Evolutionary conservation across 2,113 vertebrate species (phyloP), one percentile per base, ranked within the genome.

Genomic region (Solea senegalensis): DNA sequence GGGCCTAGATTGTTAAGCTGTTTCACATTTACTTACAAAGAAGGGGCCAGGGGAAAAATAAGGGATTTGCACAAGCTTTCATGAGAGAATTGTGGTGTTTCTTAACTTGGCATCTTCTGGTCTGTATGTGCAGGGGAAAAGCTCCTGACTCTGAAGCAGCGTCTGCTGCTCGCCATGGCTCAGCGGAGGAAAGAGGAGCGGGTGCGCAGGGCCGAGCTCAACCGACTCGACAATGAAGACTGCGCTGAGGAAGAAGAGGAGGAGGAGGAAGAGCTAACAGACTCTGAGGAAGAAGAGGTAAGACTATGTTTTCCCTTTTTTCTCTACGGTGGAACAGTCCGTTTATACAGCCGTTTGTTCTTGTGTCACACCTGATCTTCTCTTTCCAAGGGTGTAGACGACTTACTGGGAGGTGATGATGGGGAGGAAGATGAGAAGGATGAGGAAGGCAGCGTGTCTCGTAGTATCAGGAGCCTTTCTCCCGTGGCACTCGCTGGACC

Each of bases 101-200:
- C 45, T 14, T 12, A 12, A 12, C 14, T 48, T 48, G 45, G 14
- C 45, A 5, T 21, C 48, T 21, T 15, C 13, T 72, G 41, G 51
- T 43, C 5, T 4, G 4, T 63, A 14, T 75, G 45, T 56, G 83
- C 81, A 99, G 98, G 97, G 69, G 97, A 96, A 75, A 97, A 96
- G 76, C 94, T 99, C n/a, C 88, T 95, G 57, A 83, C 74, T 1
- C 89, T 99, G 83, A 98, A 98, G 93, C 96, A 96, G 55, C 96
- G 96, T 58, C 94, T 99, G 3, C 97, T 97, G 92, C 91, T 95
- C 67, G 97, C 96, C 82, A 99, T 99, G 98, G 97, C 96, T n/a
- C 91, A 94, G 9, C 94, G 95, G 53, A 92, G 98, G 60, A 84
- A 71, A 15, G 96, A 96, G 88, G 98, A 98, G 16, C 86, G 98